Base-by-base conservation (phyloP, 2,113 vertebrate species). In the Pardalotus punctatus region DNA sequence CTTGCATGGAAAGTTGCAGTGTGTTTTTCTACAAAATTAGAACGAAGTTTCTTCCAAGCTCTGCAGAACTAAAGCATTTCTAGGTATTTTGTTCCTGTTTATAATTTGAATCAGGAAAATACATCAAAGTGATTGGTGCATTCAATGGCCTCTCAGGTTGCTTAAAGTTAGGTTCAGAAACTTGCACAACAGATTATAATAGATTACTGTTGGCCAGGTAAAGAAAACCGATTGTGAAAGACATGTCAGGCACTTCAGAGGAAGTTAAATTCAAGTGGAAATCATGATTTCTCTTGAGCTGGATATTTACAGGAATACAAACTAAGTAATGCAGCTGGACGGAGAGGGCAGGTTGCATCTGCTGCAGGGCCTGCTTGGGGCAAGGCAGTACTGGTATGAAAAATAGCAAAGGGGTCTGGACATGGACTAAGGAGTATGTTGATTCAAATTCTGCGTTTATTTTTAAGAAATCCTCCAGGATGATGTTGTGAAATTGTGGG, bases 101-200 rank as follows among this genome's bases (percentile, higher is more conserved):
- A 1, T 77, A 65, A 14, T n/a, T 62, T 45, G 36, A 57, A 53
- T 71, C 1, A 14, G 33, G 73, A 84, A 47, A 78, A 50, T 21
- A 3, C 24, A 17, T 22, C 1, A 0, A 10, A 84, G 51, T 2
- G 1, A 18, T 62, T 4, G 6, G 27, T 87, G 9, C 16, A 20
- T 66, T 45, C 50, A 66, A 47, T 51, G 48, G 18, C 42, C 36
- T 71, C 2, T 2, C 29, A 51, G 5, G 22, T 72, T 85, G 78
- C 50, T 33, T 72, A 24, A 80, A 77, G 19, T 27, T 57, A 40
- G 31, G 24, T 65, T 90, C 54, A 93, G 58, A 89, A 84, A 48
- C 45, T 17, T 43, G 12, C 28, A 7, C 40, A 35, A 3, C 35
- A 50, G 27, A 11, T 81, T 35, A 25, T 14, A 28, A 35, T 33